Evolutionary conservation across 2,888 invertebrate genomes (phyloP).

Genomic region (Synergus japonicus): DNA sequence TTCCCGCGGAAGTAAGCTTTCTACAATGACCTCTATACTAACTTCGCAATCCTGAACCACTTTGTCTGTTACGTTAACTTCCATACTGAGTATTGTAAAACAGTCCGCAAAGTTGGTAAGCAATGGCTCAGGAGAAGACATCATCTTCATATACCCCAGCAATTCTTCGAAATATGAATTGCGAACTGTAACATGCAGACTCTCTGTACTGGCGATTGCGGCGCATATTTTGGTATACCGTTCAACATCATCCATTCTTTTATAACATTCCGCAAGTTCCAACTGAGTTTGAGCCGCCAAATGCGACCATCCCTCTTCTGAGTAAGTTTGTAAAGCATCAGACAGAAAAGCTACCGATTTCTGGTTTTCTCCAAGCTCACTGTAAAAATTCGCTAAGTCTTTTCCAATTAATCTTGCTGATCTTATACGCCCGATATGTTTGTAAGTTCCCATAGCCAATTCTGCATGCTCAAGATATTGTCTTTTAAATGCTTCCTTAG

Average conservation of each 20-base stretch:
- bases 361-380: slow-evolving; percentile 89
- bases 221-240: slow-evolving; percentile 89
- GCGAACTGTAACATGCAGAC: slow-evolving; percentile 86
- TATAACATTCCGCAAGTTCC: slow-evolving; percentile 91
- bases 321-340: slow-evolving; percentile 91
- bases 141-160: slow-evolving; percentile 82
- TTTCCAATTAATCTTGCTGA: slow-evolving; percentile 93
- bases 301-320: slow-evolving; percentile 92
- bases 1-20: slow-evolving; percentile 83
- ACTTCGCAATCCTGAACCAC: slow-evolving; percentile 81
- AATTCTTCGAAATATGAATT: slow-evolving; percentile 91
- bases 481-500: slow-evolving; percentile 92
- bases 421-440: slow-evolving; percentile 89
- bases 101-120: slow-evolving; percentile 80
- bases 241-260: slow-evolving; percentile 87
- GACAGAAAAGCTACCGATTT: slow-evolving; percentile 94
- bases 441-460: slow-evolving; percentile 96
- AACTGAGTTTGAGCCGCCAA: slow-evolving; percentile 90
- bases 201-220: slow-evolving; percentile 87
- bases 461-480: slow-evolving; percentile 96
- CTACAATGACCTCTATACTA: slow-evolving; percentile 79
- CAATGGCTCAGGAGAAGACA: slow-evolving; percentile 78
- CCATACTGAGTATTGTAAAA: slow-evolving; percentile 80
- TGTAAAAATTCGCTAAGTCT: slow-evolving; percentile 94
- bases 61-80: slow-evolving; percentile 79